Base-by-base conservation (phyloP, 2,888 invertebrate genomes). In the Hetaerina titia region DNA sequence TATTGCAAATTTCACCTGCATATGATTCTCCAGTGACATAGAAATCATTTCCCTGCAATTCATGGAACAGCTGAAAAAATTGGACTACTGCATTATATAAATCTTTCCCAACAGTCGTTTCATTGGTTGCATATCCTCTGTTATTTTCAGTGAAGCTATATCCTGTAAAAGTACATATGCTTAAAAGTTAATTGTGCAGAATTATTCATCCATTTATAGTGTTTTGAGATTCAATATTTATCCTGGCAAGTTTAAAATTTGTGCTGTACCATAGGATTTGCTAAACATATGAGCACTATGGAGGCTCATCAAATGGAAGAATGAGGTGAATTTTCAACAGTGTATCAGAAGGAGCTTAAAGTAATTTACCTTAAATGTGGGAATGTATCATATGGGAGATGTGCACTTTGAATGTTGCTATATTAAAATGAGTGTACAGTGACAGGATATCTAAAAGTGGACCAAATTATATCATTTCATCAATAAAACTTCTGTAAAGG, bases 11-110 rank as follows among this genome's bases (percentile, higher is more conserved):
- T 96, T 97, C 97, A 94, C 98, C 99, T 89, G 98, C 99, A 96
- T 99, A 99, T 0, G 99, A 99, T 97, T 99, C 99, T 1, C 99
- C 99, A 0, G 98, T 98, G 0, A 99, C 98, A 97, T 98, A 99
- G 96, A 99, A 99, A 94, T 98, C 98, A 96, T 98, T 98, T 0
- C 97, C 96, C 96, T 98, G 98, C 60, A 98, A 97, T 96, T 98
- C 98, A 0, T 98, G 98, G 96, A 99, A 99, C 0, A 99, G 96
- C 95, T 98, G 97, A 96, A 99, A 99, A 96, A 99, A 98, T 96
- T 99, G 99, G 81, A 97, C 96, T 6, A 99, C 96, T 0, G 98
- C 98, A 95, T 97, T 97, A 96, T 98, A 98, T 13, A 99, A 96
- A 96, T 99, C 98, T 94, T 97, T 97, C 0, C 98, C 99, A 1